Conservation (phyloP, 1,140 invertebrate genomes). For the Marisa cornuarietis region DNA sequence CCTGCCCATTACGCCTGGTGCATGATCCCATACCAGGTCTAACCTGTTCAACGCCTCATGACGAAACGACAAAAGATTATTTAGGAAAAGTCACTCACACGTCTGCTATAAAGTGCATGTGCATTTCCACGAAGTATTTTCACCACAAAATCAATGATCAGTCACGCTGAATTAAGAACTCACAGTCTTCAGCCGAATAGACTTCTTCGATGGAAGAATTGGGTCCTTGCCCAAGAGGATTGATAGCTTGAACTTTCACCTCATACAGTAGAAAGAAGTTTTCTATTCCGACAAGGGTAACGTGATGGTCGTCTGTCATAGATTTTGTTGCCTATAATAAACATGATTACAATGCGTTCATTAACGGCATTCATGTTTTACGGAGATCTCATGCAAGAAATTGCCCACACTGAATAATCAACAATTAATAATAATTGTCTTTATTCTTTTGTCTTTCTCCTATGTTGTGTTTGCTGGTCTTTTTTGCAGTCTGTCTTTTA, state of each 20-base stretch:
- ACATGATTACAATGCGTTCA: too few relatives aligned
- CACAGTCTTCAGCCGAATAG: conserved; percentile 87
- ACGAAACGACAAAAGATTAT: neutral
- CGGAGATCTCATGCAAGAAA: too few relatives aligned
- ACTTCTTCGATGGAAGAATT: conserved; percentile 80
- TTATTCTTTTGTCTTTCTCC: too few relatives aligned
- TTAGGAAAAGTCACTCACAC: neutral
- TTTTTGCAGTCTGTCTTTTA: too few relatives aligned
- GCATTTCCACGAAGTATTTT: neutral
- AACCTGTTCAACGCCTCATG: too few relatives aligned
- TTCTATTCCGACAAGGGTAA: conserved; percentile 74
- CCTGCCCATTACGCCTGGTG: neutral
- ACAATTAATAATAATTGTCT: too few relatives aligned
- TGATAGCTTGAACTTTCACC: conserved; percentile 85
- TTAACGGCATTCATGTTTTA: too few relatives aligned
- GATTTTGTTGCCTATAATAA: conserved; percentile 2
- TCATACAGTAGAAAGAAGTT: conserved; percentile 88
- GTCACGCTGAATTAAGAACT: conserved; percentile 29
- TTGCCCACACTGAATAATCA: too few relatives aligned
- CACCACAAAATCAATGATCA: neutral
- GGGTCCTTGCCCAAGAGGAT: conserved; percentile 83
- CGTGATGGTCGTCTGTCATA: conserved; percentile 21
- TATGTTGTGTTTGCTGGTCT: too few relatives aligned
- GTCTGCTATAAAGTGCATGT: neutral
- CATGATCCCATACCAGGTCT: neutral